Conservation (phyloP, 2,797 vertebrate species). For the Gambelia wislizenii region DNA sequence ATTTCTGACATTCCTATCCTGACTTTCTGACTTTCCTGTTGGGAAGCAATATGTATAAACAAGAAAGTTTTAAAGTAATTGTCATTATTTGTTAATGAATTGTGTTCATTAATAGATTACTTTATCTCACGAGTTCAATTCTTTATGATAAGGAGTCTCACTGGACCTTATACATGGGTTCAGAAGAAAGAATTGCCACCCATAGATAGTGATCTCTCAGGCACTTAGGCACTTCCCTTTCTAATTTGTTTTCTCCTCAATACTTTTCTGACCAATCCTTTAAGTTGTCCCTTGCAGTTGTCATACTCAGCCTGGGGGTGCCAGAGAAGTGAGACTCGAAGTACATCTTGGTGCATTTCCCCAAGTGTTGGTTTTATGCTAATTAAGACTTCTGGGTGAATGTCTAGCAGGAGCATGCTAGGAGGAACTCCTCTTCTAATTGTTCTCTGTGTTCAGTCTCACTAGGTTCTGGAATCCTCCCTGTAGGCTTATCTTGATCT, state of each 20-base stretch:
- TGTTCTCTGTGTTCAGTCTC: too few relatives aligned
- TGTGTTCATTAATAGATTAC: background rate
- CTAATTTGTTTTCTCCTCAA: background rate
- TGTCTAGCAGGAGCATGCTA: too few relatives aligned
- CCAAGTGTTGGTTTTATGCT: too few relatives aligned
- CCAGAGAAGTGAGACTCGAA: too few relatives aligned
- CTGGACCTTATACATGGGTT: background rate
- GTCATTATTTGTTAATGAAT: background rate
- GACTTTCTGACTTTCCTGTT: background rate
- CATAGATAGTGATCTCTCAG: background rate
- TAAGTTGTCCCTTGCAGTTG: too few relatives aligned
- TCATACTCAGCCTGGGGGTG: too few relatives aligned
- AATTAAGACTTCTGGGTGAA: too few relatives aligned
- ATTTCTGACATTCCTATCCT: background rate
- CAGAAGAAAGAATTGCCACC: background rate
- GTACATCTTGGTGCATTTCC: too few relatives aligned
- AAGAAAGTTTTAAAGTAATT: background rate
- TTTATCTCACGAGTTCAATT: background rate
- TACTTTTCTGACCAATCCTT: background rate
- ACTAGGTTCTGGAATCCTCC: too few relatives aligned
- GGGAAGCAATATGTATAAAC: background rate
- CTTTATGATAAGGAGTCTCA: background rate
- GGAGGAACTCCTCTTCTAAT: too few relatives aligned
- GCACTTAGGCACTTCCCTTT: background rate
- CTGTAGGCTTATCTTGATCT: too few relatives aligned